Percentiles rank a stretch among this genome's conserved stretches.
phyloP scores from a whole-genome alignment of 2,888 invertebrate species.

The Miltochrista miniata region DNA sequence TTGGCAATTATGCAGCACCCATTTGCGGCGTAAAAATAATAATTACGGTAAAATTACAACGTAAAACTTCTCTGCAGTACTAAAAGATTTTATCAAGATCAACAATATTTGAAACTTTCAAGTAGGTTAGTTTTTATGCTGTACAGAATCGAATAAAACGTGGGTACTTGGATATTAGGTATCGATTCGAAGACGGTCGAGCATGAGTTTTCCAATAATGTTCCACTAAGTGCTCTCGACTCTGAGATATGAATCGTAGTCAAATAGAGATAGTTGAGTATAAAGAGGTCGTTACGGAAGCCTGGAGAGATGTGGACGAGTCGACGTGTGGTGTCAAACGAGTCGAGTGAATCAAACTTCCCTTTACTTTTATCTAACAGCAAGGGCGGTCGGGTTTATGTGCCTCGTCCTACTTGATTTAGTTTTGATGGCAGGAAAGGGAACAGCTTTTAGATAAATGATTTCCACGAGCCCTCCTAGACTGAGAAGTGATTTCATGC shows the following conservation, averaged over 20 bases:
- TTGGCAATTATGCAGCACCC: constrained; percentile 39
- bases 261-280: constrained; percentile 73
- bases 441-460: constrained; percentile 80
- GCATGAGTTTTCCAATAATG: constrained; percentile 72
- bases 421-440: constrained; percentile 80
- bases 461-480: constrained; percentile 53
- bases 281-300: constrained; percentile 74
- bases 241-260: constrained; percentile 72
- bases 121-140: constrained; percentile 11
- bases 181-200: constrained; percentile 44
- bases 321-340: constrained; percentile 68
- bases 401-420: constrained; percentile 78
- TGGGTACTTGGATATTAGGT: constrained; percentile 20
- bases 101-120: constrained; percentile 4
- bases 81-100: constrained; percentile 6
- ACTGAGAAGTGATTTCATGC: constrained; percentile 47
- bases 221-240: constrained; percentile 65
- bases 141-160: constrained; percentile 28
- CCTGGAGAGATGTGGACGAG: constrained; percentile 39
- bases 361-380: constrained; percentile 80
- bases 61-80: constrained; percentile 18
- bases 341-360: constrained; percentile 76
- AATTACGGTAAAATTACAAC: constrained; percentile 33
- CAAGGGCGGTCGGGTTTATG: constrained; percentile 79
- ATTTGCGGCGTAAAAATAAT: constrained; percentile 38